Base-by-base conservation (phyloP, 2,113 vertebrate species). In the Ascaphus truei region DNA sequence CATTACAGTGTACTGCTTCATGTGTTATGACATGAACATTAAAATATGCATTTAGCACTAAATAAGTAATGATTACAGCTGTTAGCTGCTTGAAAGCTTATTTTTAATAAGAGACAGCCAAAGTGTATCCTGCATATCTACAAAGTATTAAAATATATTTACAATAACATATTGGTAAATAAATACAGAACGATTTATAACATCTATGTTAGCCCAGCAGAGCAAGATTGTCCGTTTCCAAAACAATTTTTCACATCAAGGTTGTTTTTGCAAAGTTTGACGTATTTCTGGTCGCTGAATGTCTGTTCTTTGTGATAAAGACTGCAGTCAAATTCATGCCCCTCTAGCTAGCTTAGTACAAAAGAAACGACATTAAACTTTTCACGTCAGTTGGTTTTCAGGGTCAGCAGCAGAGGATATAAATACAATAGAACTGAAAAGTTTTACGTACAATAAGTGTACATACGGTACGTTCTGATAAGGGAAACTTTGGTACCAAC, bases 31-130 rank as follows among this genome's bases (percentile, higher is more conserved):
- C 56, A 60, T 41, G 23, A 41, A 69, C 56, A 52, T 52, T 61
- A 60, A 39, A 34, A 61, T 52, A 39, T 69, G 67, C 67, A 60
- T 60, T 69, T 61, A 50, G 20, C 31, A 4, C 22, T 68, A 23
- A 51, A 69, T 69, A 39, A 69, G 36, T 69, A 52, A 61, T 60
- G 56, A 52, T 27, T 60, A 69, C 56, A 69, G 60, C 56, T 61
- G 67, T 69, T 69, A 39, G 33, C 34, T 52, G 25, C 23, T 55
- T 30, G 16, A n/a, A 33, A 57, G 20, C n/a, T 31, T 57, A 10
- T 22, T 57, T 34, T 18, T 30, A 25, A 69, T 50, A 39, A 31
- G 26, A 37, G 18, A 36, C 9, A 27, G 7, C 16, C 23, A 37
- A 59, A 65, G 25, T 37, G 10, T 22, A 59, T 37, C 48, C n/a